phyloP scores from a whole-genome alignment of 2,113 vertebrate genomes.

The Fregata magnificens region DNA sequence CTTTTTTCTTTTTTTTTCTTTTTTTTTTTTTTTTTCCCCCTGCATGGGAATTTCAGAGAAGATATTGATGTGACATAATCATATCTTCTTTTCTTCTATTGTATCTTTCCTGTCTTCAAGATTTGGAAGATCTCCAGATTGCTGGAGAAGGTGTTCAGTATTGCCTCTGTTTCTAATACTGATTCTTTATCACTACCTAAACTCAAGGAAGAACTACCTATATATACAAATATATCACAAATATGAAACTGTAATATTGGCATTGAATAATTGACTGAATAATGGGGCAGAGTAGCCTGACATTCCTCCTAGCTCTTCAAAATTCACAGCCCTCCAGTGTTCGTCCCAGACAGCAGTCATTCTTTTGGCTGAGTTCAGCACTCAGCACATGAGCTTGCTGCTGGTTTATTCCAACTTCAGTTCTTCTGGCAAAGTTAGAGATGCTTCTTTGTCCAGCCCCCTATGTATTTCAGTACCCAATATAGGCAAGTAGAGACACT shows the following conservation, averaged over 20 bases:
- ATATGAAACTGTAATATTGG: not conserved
- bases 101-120: not conserved
- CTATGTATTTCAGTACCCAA: not conserved
- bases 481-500: not conserved
- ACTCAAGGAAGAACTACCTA: not conserved
- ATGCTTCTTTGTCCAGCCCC: not conserved
- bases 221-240: not conserved
- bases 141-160: not conserved
- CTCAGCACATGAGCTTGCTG: not conserved
- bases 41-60: not conserved
- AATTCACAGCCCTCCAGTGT: not conserved
- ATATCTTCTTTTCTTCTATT: not conserved
- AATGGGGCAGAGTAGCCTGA: not conserved
- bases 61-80: not conserved
- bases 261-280: not conserved
- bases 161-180: not conserved
- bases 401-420: not conserved
- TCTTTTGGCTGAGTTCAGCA: not conserved
- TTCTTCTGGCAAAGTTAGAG: not conserved
- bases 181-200: not conserved
- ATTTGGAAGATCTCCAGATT: not conserved
- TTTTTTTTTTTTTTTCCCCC: not conserved
- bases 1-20: not conserved
- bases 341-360: rapidly evolving
- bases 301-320: not conserved